A percentile compares a stretch with the other conserved stretches of the same genome.
Conservation (phyloP, 2,888 invertebrate species). For the Argynnis bischoffii region DNA sequence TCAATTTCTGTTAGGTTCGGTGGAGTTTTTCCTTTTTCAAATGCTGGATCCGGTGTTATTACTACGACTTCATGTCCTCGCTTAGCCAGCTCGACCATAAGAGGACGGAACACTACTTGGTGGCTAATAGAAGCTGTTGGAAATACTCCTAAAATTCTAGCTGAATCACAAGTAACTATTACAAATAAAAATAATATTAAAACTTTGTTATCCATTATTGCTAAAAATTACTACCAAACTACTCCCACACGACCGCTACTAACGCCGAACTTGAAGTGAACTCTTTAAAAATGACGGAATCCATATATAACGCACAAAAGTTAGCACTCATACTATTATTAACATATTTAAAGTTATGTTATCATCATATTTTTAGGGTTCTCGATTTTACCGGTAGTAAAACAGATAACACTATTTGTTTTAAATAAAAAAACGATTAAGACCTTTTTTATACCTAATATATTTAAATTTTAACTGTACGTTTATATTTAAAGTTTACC, state of each 20-base stretch:
- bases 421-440: no score
- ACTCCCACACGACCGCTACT: slow-evolving; percentile 5
- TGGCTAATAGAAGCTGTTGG: slow-evolving; percentile 60
- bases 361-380: no score
- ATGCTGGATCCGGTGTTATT: slow-evolving; percentile 55
- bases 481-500: no score
- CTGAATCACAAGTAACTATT: slow-evolving; percentile 27
- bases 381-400: no score
- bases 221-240: not conserved
- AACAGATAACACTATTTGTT: no score
- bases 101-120: slow-evolving; percentile 47
- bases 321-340: no score
- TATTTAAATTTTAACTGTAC: no score
- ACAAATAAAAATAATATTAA: slow-evolving; percentile 6
- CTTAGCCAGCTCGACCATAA: slow-evolving; percentile 53
- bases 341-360: no score
- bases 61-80: slow-evolving; percentile 62
- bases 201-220: slow-evolving; percentile 1
- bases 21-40: slow-evolving; percentile 50
- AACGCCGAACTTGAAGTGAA: no score
- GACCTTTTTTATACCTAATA: no score
- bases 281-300: no score
- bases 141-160: slow-evolving; percentile 54
- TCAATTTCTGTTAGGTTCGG: slow-evolving; percentile 56
- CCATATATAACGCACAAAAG: no score